Conservation (phyloP, 2,888 invertebrate genomes). For the Palloptera scutellata region DNA sequence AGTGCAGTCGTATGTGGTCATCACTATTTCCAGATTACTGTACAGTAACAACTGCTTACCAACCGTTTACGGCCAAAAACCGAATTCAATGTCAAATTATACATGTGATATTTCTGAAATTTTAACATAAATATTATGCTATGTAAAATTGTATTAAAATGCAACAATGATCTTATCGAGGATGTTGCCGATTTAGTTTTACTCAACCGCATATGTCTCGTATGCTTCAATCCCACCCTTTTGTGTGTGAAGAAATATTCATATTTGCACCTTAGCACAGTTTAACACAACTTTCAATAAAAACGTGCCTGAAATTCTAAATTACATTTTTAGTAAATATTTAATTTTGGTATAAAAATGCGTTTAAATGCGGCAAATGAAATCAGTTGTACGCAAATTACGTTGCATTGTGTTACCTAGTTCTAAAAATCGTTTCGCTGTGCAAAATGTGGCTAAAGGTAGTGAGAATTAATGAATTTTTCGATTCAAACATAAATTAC, state of each 20-base stretch:
- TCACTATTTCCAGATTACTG: too few species aligned
- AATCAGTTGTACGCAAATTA: slow-evolving; percentile 40
- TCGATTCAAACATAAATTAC: too few species aligned
- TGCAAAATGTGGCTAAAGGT: slow-evolving; percentile 29
- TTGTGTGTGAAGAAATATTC: slow-evolving; percentile 22
- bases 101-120: background rate
- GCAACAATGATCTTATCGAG: slow-evolving; percentile 20
- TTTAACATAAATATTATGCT: slow-evolving; percentile 3
- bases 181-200: slow-evolving; percentile 20
- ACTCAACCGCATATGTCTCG: slow-evolving; percentile 6
- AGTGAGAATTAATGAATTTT: background rate
- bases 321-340: slow-evolving; percentile 6
- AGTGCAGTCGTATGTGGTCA: too few species aligned
- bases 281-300: slow-evolving; percentile 18
- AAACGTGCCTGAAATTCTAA: slow-evolving; percentile 34
- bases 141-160: slow-evolving; percentile 14
- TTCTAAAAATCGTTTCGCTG: slow-evolving; percentile 8
- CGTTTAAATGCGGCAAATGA: slow-evolving; percentile 38
- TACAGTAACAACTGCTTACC: too few species aligned
- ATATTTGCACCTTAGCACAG: slow-evolving; percentile 28
- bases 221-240: slow-evolving; percentile 31
- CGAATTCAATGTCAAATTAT: too few species aligned
- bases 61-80: too few species aligned
- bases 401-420: slow-evolving; percentile 9
- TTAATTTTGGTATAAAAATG: slow-evolving; percentile 49